Conservation (phyloP, 37 sponge, comb jelly and placozoan species). For the Cliona cf. orientalis region DNA sequence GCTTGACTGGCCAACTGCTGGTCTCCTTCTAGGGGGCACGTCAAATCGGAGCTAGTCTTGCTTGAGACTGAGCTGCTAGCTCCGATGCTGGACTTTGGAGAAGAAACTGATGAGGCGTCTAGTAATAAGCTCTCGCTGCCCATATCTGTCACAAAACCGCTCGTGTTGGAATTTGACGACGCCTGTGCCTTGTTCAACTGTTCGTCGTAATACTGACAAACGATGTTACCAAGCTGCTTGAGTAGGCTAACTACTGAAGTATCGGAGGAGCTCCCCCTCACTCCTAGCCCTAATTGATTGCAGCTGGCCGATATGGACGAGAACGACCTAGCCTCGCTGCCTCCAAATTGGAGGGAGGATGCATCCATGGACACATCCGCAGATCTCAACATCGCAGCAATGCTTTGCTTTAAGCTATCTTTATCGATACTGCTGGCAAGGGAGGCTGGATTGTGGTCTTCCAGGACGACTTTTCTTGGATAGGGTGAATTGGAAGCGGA, state of each 20-base stretch:
- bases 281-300: neutral
- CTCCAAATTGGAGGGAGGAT: neutral
- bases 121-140: constrained; percentile 7
- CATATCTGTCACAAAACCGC: neutral
- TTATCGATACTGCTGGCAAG: constrained; percentile 17
- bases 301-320: neutral
- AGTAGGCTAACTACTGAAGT: neutral
- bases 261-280: neutral
- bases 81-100: constrained; percentile 15
- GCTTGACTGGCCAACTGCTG: constrained; percentile 17
- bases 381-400: constrained; percentile 3
- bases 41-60: neutral
- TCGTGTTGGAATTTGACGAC: neutral
- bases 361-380: constrained; percentile 6
- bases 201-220: constrained; percentile 22
- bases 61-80: constrained; percentile 10
- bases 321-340: neutral
- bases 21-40: constrained; percentile 16
- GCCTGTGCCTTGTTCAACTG: constrained; percentile 20
- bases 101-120: constrained; percentile 5
- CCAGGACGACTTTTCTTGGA: neutral
- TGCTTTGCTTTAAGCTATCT: neutral
- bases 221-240: constrained; percentile 11
- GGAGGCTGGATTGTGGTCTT: neutral
- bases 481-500: constrained; percentile 20